These are phyloP conservation scores for Chouioia cunea DNA, from an alignment of 2,888 invertebrate genomes.

Conservation along the genomic window DNA sequence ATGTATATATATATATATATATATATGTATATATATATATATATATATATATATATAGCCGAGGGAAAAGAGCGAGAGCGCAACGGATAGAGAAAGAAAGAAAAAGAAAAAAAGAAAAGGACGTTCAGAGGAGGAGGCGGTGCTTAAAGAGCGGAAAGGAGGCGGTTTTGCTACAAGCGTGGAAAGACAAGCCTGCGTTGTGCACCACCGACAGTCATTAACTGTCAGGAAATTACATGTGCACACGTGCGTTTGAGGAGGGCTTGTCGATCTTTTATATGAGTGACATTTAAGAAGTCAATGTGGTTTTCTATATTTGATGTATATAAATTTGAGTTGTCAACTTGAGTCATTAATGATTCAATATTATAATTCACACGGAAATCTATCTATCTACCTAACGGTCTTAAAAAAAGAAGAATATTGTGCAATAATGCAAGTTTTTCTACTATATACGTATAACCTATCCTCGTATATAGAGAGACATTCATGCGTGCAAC, in stretches of 20 bases:
- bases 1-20: slow-evolving; percentile 5
- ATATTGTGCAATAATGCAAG: too few species aligned
- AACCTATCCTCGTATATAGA: too few species aligned
- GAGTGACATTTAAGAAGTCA: slow-evolving; percentile 42
- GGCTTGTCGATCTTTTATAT: not conserved
- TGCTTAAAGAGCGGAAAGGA: slow-evolving; percentile 17
- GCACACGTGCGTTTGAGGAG: not conserved
- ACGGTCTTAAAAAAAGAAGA: too few species aligned
- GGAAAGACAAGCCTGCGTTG: slow-evolving; percentile 6
- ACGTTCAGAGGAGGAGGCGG: not conserved
- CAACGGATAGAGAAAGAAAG: not conserved
- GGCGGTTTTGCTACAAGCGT: not conserved
- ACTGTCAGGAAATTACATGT: slow-evolving; percentile 38
- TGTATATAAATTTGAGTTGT: too few species aligned
- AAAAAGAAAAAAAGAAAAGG: not conserved
- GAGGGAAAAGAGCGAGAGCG: not conserved
- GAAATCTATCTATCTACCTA: too few species aligned
- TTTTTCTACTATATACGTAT: too few species aligned
- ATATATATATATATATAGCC: not conserved
- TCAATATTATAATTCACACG: too few species aligned
- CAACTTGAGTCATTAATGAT: too few species aligned
- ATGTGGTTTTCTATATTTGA: too few species aligned
- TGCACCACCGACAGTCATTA: slow-evolving; percentile 21
- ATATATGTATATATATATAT: too few species aligned
- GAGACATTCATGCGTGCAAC: not conserved